phyloP scores from a whole-genome alignment of 2,888 invertebrate genomes.

The Drosophila atripex region DNA sequence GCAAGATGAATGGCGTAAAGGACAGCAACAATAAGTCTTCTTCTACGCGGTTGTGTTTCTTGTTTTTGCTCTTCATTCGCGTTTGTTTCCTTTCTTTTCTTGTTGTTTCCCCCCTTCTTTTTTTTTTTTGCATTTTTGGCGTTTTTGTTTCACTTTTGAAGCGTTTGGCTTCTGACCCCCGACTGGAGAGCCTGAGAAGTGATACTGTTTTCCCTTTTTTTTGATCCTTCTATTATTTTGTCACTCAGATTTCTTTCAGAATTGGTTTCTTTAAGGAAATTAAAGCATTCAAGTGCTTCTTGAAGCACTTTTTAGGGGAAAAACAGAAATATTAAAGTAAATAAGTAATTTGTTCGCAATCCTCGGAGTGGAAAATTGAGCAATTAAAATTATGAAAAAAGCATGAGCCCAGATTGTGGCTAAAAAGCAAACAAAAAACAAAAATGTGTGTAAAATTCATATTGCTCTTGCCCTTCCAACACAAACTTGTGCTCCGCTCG shows the following conservation, averaged over 20 bases:
- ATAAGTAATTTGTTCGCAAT: conserved; percentile 6
- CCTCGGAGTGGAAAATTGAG: conserved; percentile 24
- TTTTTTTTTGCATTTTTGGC: conserved; percentile 6
- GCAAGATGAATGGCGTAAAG: conserved; percentile 1
- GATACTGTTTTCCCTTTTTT: conserved; percentile 18
- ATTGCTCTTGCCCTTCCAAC: conserved; percentile 3
- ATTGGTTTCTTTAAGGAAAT: too few relatives aligned
- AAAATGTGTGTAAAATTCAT: conserved; percentile 14
- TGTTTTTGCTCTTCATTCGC: conserved; percentile 19
- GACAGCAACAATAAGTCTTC: conserved; percentile 16
- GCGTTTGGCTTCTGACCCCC: conserved; percentile 35
- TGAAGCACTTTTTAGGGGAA: not conserved
- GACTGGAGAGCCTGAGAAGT: conserved; percentile 10
- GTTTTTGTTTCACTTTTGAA: conserved; percentile 28
- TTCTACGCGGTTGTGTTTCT: not conserved
- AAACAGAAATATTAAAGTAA: not conserved
- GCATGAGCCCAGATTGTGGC: conserved; percentile 14
- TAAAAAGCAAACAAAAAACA: conserved; percentile 1
- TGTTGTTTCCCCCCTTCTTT: not conserved
- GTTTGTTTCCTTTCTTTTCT: not conserved
- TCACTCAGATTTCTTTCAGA: not conserved
- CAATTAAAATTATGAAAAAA: conserved; percentile 33
- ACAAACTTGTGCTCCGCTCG: not conserved
- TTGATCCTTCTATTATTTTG: conserved; percentile 21
- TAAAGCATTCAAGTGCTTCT: not conserved